phyloP scores from a whole-genome alignment of 1,140 invertebrate species.

The Nymphalis io region DNA sequence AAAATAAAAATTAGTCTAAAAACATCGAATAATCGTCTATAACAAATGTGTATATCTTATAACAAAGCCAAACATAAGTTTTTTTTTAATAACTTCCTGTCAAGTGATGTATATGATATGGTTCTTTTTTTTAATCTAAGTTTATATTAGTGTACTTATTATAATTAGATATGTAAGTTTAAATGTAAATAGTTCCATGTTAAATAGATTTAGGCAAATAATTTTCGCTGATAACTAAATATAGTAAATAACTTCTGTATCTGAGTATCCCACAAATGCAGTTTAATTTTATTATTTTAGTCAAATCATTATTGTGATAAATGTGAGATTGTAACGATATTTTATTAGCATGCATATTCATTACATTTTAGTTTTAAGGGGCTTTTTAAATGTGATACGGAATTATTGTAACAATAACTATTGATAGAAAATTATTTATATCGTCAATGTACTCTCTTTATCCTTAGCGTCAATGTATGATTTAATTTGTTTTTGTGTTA shows the following conservation, averaged over 20 bases:
- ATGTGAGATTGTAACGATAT: conserved; percentile 15
- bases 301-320: conserved; percentile 21
- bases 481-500: too few species aligned
- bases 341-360: conserved; percentile 7
- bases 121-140: conserved; percentile 10
- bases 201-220: background rate
- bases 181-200: conserved; percentile 17
- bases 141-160: conserved; percentile 29
- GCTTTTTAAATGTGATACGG: conserved; percentile 17
- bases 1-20: too few species aligned
- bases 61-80: too few species aligned
- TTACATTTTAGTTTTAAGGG: conserved; percentile 24
- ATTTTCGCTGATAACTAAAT: background rate
- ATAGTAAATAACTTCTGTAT: conserved; percentile 2
- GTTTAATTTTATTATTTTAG: background rate
- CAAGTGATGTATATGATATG: background rate
- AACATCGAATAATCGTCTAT: too few species aligned
- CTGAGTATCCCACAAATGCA: background rate
- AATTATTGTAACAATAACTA: background rate
- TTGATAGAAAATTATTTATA: background rate
- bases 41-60: too few species aligned
- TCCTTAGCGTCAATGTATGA: too few species aligned
- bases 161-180: conserved; percentile 14
- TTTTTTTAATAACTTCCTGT: background rate
- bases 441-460: too few species aligned